Percentiles rank a stretch among this genome's conserved stretches.
These are phyloP conservation scores for Trichechus manatus DNA, from an alignment of 2,113 vertebrate species.

Conservation along the genomic window DNA sequence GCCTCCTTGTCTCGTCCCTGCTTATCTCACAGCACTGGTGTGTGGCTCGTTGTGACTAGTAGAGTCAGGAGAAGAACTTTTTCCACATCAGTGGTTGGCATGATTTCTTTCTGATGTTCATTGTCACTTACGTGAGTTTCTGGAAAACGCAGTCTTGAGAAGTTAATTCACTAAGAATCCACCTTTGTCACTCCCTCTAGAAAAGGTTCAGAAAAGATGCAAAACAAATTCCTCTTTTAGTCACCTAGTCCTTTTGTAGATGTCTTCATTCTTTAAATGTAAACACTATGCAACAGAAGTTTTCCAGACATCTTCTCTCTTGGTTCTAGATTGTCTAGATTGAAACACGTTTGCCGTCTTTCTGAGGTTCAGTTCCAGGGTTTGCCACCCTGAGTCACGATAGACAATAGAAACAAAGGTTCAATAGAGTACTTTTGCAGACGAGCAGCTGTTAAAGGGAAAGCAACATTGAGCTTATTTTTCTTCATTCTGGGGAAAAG, in stretches of 20 bases:
- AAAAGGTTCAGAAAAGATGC: slow-evolving; percentile 21
- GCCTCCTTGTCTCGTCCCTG: slow-evolving; percentile 63
- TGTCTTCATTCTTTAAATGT: background rate
- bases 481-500: slow-evolving; percentile 52
- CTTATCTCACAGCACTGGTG: slow-evolving; percentile 59
- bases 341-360: slow-evolving; percentile 35
- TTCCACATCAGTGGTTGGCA: background rate
- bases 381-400: slow-evolving; percentile 31
- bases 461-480: slow-evolving; percentile 60
- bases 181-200: slow-evolving; percentile 4
- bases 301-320: background rate
- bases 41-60: slow-evolving; percentile 55
- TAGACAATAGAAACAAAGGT: background rate
- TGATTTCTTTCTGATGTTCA: background rate
- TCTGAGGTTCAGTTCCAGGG: slow-evolving; percentile 6
- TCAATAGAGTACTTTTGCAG: background rate
- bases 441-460: background rate
- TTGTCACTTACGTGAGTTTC: slow-evolving; percentile 30
- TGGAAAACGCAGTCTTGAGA: slow-evolving; percentile 17
- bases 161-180: background rate
- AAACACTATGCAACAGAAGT: slow-evolving; percentile 48
- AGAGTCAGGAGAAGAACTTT: slow-evolving; percentile 33
- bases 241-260: background rate
- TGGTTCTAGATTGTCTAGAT: slow-evolving; percentile 12
- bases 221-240: slow-evolving; percentile 24